Conservation (phyloP, 1,140 invertebrate genomes). For the Camponotus vicinus region DNA sequence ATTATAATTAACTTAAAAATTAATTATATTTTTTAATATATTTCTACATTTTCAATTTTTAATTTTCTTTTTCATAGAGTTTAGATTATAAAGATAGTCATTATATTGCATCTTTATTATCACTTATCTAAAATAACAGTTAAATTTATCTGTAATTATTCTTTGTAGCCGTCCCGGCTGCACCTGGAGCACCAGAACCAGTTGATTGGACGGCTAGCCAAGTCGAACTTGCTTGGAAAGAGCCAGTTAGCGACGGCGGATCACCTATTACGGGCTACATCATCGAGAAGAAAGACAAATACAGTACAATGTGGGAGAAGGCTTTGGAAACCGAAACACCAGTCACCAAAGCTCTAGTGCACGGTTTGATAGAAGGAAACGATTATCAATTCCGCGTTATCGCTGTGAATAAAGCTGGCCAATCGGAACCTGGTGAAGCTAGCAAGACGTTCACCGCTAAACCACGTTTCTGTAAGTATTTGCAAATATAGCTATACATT, state of each 20-base stretch:
- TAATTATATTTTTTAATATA: neutral
- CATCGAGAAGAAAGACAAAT: constrained; percentile 98
- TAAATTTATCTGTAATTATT: constrained; percentile 19
- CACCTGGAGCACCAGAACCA: constrained; percentile 94
- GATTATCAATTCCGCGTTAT: constrained; percentile 99
- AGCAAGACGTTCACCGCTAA: constrained; percentile 97
- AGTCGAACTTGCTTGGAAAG: constrained; percentile 94
- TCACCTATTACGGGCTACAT: constrained; percentile 97
- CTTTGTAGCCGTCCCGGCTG: constrained; percentile 90
- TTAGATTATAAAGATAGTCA: neutral
- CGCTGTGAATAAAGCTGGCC: constrained; percentile 97
- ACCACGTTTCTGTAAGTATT: constrained; percentile 92
- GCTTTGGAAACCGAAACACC: constrained; percentile 92
- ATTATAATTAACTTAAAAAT: neutral
- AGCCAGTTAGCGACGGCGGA: constrained; percentile 94
- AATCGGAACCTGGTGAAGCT: constrained; percentile 94
- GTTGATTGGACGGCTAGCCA: constrained; percentile 97
- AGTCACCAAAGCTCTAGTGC: constrained; percentile 91
- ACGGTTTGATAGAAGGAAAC: constrained; percentile 97
- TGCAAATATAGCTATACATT: constrained; percentile 2
- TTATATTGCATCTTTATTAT: neutral
- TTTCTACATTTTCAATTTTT: neutral
- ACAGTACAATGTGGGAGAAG: constrained; percentile 97
- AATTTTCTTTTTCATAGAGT: neutral
- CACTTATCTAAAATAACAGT: neutral